Conservation (phyloP, 2,888 invertebrate genomes). For the Lacanobia wlatinum region DNA sequence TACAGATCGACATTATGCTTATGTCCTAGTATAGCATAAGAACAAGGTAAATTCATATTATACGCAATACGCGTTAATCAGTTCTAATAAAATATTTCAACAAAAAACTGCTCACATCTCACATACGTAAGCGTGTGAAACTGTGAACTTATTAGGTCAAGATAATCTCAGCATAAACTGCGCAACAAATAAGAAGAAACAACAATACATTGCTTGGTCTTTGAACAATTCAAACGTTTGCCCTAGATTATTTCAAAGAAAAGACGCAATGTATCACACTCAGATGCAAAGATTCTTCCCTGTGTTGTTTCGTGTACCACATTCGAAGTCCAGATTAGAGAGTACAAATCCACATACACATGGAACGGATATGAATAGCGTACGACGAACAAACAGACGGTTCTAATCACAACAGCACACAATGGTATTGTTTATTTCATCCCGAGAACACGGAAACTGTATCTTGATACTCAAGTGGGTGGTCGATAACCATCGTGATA, state of each 20-base stretch:
- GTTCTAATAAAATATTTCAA: conserved; percentile 9
- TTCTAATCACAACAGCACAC: conserved; percentile 88
- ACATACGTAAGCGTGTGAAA: conserved; percentile 29
- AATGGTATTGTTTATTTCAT: conserved; percentile 88
- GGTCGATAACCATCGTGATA: conserved; percentile 72
- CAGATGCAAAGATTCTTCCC: neutral
- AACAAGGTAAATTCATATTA: neutral
- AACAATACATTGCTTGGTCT: conserved; percentile 18
- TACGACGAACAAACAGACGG: conserved; percentile 80
- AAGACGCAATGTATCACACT: conserved; percentile 13
- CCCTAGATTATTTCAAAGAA: neutral
- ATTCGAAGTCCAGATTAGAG: conserved; percentile 64
- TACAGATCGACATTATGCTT: too few relatives aligned
- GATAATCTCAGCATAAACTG: conserved; percentile 24
- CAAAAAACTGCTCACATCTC: conserved; percentile 12
- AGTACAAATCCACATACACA: conserved; percentile 63
- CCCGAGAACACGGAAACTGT: conserved; percentile 81
- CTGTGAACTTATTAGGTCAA: conserved; percentile 48
- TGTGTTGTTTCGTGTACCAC: conserved; percentile 38
- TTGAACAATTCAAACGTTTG: neutral
- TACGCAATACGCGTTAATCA: too few relatives aligned
- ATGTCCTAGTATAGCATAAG: too few relatives aligned
- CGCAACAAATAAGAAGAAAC: neutral
- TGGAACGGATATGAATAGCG: conserved; percentile 82
- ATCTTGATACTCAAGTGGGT: conserved; percentile 83